phyloP scores from a whole-genome alignment of 1,140 invertebrate species.

The Pararge aegeria region DNA sequence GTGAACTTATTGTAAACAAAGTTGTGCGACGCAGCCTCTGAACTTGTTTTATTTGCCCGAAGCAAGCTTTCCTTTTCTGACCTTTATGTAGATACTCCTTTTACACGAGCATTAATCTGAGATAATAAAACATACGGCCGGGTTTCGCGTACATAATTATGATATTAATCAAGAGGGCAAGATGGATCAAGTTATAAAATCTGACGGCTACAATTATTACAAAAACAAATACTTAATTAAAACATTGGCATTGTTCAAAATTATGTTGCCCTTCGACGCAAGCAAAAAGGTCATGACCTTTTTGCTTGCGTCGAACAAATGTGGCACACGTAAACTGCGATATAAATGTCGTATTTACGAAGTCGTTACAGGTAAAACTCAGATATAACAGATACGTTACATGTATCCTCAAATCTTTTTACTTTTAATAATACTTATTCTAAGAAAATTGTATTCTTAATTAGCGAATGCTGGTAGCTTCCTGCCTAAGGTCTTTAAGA shows the following conservation, averaged over 20 bases:
- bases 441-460: too few species aligned
- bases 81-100: constrained; percentile 44
- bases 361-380: too few species aligned
- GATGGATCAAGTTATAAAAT: constrained; percentile 19
- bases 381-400: too few species aligned
- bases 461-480: too few species aligned
- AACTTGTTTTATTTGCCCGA: constrained; percentile 21
- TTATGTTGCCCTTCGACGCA: neutral
- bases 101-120: constrained; percentile 32
- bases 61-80: constrained; percentile 58
- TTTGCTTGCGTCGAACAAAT: too few species aligned
- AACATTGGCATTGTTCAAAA: neutral
- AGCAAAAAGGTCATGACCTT: neutral
- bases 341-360: too few species aligned
- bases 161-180: constrained; percentile 17
- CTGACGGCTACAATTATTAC: constrained; percentile 9
- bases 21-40: constrained; percentile 29
- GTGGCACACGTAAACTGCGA: too few species aligned
- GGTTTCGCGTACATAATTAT: constrained; percentile 16
- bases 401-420: too few species aligned
- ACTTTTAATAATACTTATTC: too few species aligned
- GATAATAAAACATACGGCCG: constrained; percentile 17
- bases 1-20: constrained; percentile 40
- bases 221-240: constrained; percentile 11
- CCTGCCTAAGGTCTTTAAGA: too few species aligned